These are phyloP conservation scores for Pentalonia nigronervosa DNA, from an alignment of 1,140 invertebrate species.

Conservation along the genomic window DNA sequence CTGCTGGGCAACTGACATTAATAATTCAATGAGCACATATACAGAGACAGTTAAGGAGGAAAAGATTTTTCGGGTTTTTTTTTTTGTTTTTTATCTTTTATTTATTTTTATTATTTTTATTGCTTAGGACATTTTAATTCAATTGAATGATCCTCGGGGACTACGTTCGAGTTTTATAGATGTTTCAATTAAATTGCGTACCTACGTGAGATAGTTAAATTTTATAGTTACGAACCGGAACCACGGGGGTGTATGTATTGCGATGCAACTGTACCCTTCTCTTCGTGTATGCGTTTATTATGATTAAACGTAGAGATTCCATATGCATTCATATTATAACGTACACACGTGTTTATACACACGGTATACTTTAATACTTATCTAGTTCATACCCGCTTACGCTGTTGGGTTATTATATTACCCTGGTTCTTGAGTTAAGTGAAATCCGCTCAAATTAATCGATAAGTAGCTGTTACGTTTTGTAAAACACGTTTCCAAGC, in stretches of 20 bases:
- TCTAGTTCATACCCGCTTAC: neutral
- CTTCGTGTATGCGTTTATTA: neutral
- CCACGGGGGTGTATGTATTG: neutral
- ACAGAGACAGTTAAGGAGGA: neutral
- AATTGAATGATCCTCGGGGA: slow-evolving; percentile 22
- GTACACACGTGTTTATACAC: neutral
- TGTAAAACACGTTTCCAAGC: neutral
- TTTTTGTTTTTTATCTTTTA: slow-evolving; percentile 32
- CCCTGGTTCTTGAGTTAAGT: neutral
- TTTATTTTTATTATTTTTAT: slow-evolving; percentile 26
- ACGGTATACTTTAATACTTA: neutral
- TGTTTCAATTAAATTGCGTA: slow-evolving; percentile 45
- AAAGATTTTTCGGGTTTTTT: slow-evolving; percentile 39
- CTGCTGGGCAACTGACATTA: neutral
- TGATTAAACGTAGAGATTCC: slow-evolving; percentile 30
- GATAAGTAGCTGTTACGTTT: slow-evolving; percentile 22
- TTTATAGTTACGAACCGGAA: neutral
- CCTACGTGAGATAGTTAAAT: slow-evolving; percentile 15
- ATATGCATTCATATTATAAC: neutral
- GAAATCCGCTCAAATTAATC: slow-evolving; percentile 20
- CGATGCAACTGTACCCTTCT: neutral
- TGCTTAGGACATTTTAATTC: slow-evolving; percentile 38
- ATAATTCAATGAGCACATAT: slow-evolving; percentile 47
- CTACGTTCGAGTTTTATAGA: slow-evolving; percentile 14
- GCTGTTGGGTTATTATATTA: neutral